Evolutionary conservation across 30 jellyfish, hydroid and myxozoan genomes (phyloP).

Genomic region (Hydractinia echinata): DNA sequence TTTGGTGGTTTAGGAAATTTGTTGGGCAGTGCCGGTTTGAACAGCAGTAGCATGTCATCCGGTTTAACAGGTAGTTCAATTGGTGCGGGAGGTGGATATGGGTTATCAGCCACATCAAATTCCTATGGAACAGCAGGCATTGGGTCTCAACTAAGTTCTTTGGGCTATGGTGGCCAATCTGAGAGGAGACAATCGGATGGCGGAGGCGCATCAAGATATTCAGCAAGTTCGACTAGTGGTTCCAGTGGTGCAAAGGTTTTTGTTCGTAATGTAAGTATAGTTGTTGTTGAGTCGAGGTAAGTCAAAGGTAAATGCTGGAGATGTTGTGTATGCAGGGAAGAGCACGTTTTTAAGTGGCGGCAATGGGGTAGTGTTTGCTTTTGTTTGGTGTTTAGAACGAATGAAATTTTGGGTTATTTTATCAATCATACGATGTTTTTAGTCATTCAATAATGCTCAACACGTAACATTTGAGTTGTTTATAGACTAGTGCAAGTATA

Average conservation of each 20-base stretch:
- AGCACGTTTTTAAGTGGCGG: no score
- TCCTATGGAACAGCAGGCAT: slow-evolving; percentile 34
- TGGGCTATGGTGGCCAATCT: slow-evolving; percentile 39
- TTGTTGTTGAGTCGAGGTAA: neutral
- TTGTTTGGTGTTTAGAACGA: no score
- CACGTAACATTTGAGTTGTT: no score
- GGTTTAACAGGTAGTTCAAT: slow-evolving; percentile 20
- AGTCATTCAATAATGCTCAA: no score
- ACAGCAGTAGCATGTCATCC: slow-evolving; percentile 8
- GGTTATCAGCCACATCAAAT: slow-evolving; percentile 23
- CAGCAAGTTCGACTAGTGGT: slow-evolving; percentile 43
- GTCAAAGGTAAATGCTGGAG: no score
- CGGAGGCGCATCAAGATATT: slow-evolving; percentile 18
- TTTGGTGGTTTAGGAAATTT: slow-evolving; percentile 57
- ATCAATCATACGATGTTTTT: no score
- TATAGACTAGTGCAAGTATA: no score
- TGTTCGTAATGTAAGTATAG: slow-evolving; percentile 92
- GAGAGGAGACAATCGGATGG: slow-evolving; percentile 33
- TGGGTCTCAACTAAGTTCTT: slow-evolving; percentile 28
- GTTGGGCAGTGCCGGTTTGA: slow-evolving; percentile 43
- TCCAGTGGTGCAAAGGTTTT: slow-evolving; percentile 68
- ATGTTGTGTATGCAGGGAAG: no score
- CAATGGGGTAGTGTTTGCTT: no score
- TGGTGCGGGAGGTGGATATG: slow-evolving; percentile 48
- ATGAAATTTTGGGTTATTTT: no score